Evolutionary conservation across 2,888 invertebrate species (phyloP).

Genomic region (Agrilus biguttatus): DNA sequence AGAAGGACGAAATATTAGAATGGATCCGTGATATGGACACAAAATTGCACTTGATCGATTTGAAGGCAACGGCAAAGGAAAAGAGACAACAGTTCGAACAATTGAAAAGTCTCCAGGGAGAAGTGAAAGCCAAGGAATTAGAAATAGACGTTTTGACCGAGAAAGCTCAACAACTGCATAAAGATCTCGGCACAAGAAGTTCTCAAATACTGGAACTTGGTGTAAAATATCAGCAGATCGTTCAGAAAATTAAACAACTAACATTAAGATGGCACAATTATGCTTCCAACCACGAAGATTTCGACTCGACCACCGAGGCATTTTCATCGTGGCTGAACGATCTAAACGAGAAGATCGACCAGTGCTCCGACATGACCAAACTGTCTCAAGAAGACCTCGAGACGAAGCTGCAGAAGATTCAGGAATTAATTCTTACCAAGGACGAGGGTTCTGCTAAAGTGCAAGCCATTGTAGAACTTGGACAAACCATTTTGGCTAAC

Average conservation of each 20-base stretch:
- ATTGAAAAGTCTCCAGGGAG: conserved; percentile 68
- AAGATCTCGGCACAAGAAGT: conserved; percentile 56
- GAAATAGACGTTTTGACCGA: conserved; percentile 90
- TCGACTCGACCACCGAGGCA: conserved; percentile 64
- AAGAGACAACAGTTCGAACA: conserved; percentile 75
- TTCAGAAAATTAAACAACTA: conserved; percentile 81
- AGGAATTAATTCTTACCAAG: conserved; percentile 79
- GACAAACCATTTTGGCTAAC: conserved; percentile 80
- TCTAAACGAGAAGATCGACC: conserved; percentile 68
- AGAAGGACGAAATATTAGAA: conserved; percentile 68
- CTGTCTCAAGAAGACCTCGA: conserved; percentile 77
- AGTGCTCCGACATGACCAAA: conserved; percentile 70
- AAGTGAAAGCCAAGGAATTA: conserved; percentile 77
- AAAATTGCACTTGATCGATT: conserved; percentile 73
- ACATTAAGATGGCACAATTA: conserved; percentile 87
- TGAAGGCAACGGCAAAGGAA: conserved; percentile 66
- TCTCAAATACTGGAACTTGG: conserved; percentile 84
- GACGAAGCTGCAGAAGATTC: conserved; percentile 66
- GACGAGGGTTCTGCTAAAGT: conserved; percentile 86
- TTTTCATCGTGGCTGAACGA: conserved; percentile 75
- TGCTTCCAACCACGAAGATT: conserved; percentile 76
- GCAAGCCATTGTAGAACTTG: conserved; percentile 77
- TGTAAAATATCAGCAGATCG: conserved; percentile 80
- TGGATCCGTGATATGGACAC: conserved; percentile 86
- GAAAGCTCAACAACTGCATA: conserved; percentile 71